A percentile compares a stretch with the other conserved stretches of the same genome.
phyloP scores from a whole-genome alignment of 2,888 invertebrate genomes.

The Agrypnus murinus region DNA sequence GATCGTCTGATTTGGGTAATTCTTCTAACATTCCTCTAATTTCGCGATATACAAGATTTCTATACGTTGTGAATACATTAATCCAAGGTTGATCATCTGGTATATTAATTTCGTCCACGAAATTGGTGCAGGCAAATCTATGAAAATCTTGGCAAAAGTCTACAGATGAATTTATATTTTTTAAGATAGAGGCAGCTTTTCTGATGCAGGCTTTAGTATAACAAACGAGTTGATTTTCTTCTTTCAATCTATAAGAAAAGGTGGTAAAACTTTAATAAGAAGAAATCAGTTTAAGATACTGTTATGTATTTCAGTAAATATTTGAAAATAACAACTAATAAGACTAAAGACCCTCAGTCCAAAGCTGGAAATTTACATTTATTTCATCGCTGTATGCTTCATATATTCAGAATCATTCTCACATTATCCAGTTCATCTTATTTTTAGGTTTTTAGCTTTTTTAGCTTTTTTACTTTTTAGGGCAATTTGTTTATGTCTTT shows the following conservation, averaged over 20 bases:
- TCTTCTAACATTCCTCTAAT: slow-evolving; percentile 27
- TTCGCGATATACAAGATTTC: slow-evolving; percentile 2
- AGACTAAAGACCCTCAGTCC: too few relatives aligned
- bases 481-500: too few relatives aligned
- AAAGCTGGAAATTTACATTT: too few relatives aligned
- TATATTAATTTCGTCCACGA: slow-evolving; percentile 31
- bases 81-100: slow-evolving; percentile 24
- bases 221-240: slow-evolving; percentile 41
- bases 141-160: slow-evolving; percentile 76
- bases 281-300: too few relatives aligned
- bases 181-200: slow-evolving; percentile 80
- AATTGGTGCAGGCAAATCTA: slow-evolving; percentile 38
- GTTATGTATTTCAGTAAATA: too few relatives aligned
- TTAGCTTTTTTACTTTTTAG: too few relatives aligned
- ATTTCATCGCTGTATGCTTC: too few relatives aligned
- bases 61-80: slow-evolving; percentile 18
- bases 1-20: slow-evolving; percentile 9
- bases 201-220: slow-evolving; percentile 82
- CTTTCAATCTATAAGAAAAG: not conserved
- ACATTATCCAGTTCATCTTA: too few relatives aligned
- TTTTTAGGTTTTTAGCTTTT: too few relatives aligned
- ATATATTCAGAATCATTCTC: too few relatives aligned
- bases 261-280: too few relatives aligned
- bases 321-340: too few relatives aligned
- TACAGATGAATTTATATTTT: slow-evolving; percentile 79